Percentiles rank a stretch among this genome's conserved stretches.
These are phyloP conservation scores for Blera fallax DNA, from an alignment of 2,888 invertebrate genomes.

Conservation along the genomic window DNA sequence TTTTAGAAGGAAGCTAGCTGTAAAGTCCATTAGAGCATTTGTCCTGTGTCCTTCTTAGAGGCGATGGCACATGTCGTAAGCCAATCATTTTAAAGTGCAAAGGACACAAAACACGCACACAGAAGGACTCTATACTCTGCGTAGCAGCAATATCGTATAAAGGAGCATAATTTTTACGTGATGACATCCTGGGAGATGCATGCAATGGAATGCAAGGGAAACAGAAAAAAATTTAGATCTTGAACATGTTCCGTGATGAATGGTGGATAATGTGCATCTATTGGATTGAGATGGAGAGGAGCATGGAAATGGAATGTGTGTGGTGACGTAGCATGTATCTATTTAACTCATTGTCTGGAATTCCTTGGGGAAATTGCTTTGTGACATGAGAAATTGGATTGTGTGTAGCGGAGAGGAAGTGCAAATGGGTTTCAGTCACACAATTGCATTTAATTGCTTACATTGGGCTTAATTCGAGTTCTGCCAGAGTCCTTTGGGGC, in stretches of 20 bases:
- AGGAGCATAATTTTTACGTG: constrained; percentile 56
- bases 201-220: constrained; percentile 28
- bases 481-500: neutral
- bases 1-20: neutral
- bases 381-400: constrained; percentile 60
- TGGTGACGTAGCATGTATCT: constrained; percentile 31
- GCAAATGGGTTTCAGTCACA: constrained; percentile 46
- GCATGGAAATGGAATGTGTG: neutral
- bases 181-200: constrained; percentile 48
- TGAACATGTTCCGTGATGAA: constrained; percentile 41
- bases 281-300: neutral
- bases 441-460: constrained; percentile 52
- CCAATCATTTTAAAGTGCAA: constrained; percentile 62
- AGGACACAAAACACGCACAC: constrained; percentile 25
- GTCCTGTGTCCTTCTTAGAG: neutral
- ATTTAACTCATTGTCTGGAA: constrained; percentile 41
- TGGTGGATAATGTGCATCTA: constrained; percentile 49
- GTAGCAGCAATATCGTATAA: neutral
- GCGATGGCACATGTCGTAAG: constrained; percentile 27
- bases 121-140: constrained; percentile 20
- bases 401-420: constrained; percentile 5
- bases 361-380: constrained; percentile 64
- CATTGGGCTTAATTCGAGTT: constrained; percentile 20
- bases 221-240: neutral
- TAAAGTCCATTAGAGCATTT: constrained; percentile 38